phyloP scores from a whole-genome alignment of 1,140 invertebrate species.

The Brachionus rotundiformis region DNA sequence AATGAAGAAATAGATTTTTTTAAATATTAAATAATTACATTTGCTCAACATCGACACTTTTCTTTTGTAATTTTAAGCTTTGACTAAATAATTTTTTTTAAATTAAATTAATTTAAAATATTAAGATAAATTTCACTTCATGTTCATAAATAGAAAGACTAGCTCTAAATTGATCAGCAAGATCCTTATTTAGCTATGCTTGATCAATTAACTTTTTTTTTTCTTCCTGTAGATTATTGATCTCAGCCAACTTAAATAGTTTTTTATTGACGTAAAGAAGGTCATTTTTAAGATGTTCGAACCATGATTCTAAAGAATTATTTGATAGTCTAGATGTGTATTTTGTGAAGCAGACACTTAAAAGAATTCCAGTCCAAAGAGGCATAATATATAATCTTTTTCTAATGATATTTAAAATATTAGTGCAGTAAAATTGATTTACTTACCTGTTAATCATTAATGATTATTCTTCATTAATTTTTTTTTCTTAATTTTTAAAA shows the following conservation, averaged over 20 bases:
- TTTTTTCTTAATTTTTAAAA: background rate
- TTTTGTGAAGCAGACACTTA: background rate
- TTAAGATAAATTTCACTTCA: too few species aligned
- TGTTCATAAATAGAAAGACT: too few species aligned
- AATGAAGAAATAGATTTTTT: too few species aligned
- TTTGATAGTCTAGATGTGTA: slow-evolving; percentile 8
- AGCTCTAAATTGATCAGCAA: too few species aligned
- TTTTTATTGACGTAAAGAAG: background rate
- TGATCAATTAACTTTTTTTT: background rate
- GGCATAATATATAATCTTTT: background rate
- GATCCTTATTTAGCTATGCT: too few species aligned
- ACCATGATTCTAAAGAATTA: slow-evolving; percentile 25
- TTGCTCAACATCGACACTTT: too few species aligned
- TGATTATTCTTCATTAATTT: background rate
- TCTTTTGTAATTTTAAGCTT: too few species aligned
- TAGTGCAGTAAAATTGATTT: background rate
- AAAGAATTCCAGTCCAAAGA: background rate
- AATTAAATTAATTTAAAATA: too few species aligned
- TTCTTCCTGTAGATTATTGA: background rate
- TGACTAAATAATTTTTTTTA: too few species aligned
- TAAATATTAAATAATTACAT: too few species aligned
- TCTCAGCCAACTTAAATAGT: too few species aligned
- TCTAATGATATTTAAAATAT: slow-evolving; percentile 9
- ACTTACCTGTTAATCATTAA: background rate
- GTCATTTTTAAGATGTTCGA: slow-evolving; percentile 25